A percentile compares a stretch with the other conserved stretches of the same genome.
Conservation (phyloP, 2,888 invertebrate genomes). For the Dorcus parallelipipedus region DNA sequence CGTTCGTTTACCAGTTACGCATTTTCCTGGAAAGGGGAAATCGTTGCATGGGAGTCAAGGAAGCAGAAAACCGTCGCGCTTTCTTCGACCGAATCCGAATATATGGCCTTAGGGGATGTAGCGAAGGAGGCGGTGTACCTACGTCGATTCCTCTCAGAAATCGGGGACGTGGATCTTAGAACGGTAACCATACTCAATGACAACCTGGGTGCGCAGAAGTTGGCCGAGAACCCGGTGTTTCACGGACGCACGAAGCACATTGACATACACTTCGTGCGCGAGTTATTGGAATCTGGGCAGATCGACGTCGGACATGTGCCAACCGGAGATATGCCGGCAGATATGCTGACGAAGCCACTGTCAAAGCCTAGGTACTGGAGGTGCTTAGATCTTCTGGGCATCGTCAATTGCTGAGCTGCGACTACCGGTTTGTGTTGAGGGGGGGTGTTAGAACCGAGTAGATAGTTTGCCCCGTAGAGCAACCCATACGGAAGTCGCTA, state of each 20-base stretch:
- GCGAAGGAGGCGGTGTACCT: slow-evolving; percentile 15
- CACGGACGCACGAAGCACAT: slow-evolving; percentile 17
- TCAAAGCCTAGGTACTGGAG: slow-evolving; percentile 1
- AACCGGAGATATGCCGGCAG: slow-evolving; percentile 13
- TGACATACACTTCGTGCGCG: slow-evolving; percentile 13
- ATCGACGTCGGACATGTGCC: slow-evolving; percentile 5
- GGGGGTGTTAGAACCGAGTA: no score
- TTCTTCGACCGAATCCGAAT: slow-evolving; percentile 15
- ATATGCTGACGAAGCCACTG: slow-evolving; percentile 10
- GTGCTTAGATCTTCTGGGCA: background rate
- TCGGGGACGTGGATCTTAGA: background rate
- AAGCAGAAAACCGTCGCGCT: slow-evolving; percentile 13
- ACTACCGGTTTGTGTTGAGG: no score
- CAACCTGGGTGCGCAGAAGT: slow-evolving; percentile 9
- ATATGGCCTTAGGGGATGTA: background rate
- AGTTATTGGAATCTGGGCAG: slow-evolving; percentile 1
- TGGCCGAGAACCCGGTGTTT: slow-evolving; percentile 14
- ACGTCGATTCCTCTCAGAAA: slow-evolving; percentile 7
- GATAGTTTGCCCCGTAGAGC: no score
- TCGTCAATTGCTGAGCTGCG: no score
- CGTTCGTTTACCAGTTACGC: slow-evolving; percentile 23
- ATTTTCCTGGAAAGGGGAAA: slow-evolving; percentile 5
- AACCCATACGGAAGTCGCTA: no score
- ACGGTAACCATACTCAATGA: slow-evolving; percentile 3
- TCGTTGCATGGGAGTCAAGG: slow-evolving; percentile 5